phyloP scores from a whole-genome alignment of 2,113 vertebrate species.

The Heterotilapia buettikoferi region DNA sequence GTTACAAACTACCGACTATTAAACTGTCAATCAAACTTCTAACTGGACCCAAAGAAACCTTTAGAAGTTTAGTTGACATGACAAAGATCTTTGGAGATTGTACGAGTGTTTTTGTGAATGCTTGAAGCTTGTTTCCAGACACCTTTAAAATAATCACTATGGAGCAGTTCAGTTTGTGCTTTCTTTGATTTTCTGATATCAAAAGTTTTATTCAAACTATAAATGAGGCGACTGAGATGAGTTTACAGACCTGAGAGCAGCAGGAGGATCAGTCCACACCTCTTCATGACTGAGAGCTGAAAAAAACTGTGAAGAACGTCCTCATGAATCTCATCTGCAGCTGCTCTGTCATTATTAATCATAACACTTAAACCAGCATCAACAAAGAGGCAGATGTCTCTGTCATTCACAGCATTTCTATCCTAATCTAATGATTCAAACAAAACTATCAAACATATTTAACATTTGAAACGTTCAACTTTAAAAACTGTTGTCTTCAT shows the following conservation, averaged over 20 bases:
- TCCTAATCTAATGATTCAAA: accelerated
- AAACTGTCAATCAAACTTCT: no score
- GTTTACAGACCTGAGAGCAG: background rate
- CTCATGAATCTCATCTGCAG: background rate
- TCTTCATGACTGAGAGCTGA: background rate
- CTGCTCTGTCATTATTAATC: background rate
- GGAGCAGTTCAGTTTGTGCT: background rate
- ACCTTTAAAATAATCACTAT: background rate
- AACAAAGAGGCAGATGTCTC: accelerated
- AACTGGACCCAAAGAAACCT: background rate
- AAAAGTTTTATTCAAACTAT: background rate
- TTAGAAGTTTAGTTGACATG: background rate
- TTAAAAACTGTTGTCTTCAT: accelerated
- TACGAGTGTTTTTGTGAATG: background rate
- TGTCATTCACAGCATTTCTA: background rate
- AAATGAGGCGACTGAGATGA: background rate
- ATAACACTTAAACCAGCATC: background rate
- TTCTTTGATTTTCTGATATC: background rate
- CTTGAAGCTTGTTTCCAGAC: background rate
- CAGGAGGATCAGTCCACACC: background rate
- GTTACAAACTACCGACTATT: no score
- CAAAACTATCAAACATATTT: background rate
- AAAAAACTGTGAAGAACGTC: background rate
- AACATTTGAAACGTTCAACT: accelerated
- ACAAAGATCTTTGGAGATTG: background rate